These are phyloP conservation scores for Terrapene triunguis DNA, from an alignment of 2,113 vertebrate genomes.

Conservation along the genomic window DNA sequence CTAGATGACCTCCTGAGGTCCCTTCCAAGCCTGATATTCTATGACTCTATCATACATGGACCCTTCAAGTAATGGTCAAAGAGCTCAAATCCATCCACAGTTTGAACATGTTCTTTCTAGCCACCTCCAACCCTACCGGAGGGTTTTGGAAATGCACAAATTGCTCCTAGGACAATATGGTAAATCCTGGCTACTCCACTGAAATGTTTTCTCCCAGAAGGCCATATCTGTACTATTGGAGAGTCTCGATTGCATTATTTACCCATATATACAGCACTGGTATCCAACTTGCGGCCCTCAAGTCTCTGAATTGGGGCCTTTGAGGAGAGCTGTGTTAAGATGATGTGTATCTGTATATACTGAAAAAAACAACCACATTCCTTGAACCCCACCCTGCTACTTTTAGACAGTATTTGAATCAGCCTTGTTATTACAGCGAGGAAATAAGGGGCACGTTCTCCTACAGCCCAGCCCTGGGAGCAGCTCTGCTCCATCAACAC, in stretches of 20 bases:
- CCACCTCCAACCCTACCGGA: neutral
- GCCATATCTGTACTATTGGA: neutral
- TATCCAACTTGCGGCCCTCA: neutral
- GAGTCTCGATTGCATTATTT: neutral
- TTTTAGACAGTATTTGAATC: neutral
- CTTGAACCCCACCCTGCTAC: neutral
- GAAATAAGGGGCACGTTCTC: neutral
- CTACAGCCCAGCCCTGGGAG: neutral
- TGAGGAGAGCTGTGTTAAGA: neutral
- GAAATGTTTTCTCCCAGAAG: neutral
- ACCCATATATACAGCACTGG: neutral
- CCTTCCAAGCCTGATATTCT: too few relatives aligned
- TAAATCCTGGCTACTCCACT: neutral
- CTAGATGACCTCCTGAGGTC: too few relatives aligned
- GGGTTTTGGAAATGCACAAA: neutral
- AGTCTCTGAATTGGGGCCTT: neutral
- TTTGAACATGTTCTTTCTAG: neutral
- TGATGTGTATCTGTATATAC: neutral
- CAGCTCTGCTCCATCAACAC: neutral
- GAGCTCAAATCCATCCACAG: neutral
- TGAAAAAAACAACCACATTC: neutral
- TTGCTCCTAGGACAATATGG: neutral
- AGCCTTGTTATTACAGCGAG: neutral
- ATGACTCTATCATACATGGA: neutral
- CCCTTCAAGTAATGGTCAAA: neutral